phyloP scores from a whole-genome alignment of 2,888 invertebrate species.

The Trachelus troglodyta region DNA sequence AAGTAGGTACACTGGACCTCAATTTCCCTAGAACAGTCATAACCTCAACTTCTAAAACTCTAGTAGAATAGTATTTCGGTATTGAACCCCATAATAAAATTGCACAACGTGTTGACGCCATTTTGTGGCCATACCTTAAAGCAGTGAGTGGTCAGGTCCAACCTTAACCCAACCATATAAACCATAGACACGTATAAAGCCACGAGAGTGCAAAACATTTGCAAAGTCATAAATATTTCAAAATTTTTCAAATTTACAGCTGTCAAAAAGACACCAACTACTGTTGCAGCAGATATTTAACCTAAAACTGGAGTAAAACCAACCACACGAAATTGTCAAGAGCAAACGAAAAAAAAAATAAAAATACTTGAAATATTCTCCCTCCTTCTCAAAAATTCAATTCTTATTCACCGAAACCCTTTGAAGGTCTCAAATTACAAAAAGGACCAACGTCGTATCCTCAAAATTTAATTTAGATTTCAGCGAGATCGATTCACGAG shows the following conservation, averaged over 20 bases:
- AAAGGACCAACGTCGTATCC: neutral
- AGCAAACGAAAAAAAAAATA: neutral
- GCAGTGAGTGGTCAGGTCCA: neutral
- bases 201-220: neutral
- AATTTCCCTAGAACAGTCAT: neutral
- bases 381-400: too few relatives aligned
- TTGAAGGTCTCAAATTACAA: neutral
- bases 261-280: neutral
- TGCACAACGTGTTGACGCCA: constrained; percentile 40
- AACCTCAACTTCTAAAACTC: neutral
- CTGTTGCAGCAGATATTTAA: neutral
- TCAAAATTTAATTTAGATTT: neutral
- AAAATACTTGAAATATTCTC: too few relatives aligned
- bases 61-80: neutral
- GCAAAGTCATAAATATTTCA: neutral
- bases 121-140: constrained; percentile 30
- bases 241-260: neutral
- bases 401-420: neutral
- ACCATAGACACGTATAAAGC: neutral
- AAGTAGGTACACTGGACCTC: neutral
- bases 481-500: constrained; percentile 10
- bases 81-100: constrained; percentile 29
- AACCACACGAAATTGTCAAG: neutral
- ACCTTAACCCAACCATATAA: constrained; percentile 11
- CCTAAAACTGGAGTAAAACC: neutral